Percentiles rank a stretch among this genome's conserved stretches.
Conservation (phyloP, 1,140 invertebrate genomes). For the Drosophila orosa region DNA sequence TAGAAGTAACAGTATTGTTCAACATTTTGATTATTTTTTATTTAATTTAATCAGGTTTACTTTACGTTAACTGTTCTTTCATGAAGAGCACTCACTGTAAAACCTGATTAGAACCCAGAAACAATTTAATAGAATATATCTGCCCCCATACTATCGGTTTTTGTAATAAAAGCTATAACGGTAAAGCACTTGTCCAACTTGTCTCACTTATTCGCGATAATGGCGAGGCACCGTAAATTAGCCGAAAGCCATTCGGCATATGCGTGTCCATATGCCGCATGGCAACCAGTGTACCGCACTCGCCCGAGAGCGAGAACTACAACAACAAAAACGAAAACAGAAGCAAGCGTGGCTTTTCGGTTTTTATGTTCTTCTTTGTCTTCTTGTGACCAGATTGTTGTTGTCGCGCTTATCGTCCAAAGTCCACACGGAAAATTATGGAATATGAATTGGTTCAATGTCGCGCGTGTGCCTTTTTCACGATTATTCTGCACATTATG, state of each 20-base stretch:
- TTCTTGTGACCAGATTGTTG: constrained; percentile 44
- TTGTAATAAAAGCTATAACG: constrained; percentile 15
- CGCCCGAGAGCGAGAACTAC: constrained; percentile 19
- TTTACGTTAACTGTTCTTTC: background rate
- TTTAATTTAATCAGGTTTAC: background rate
- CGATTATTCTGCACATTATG: constrained; percentile 10
- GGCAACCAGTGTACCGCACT: constrained; percentile 70
- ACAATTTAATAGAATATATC: background rate
- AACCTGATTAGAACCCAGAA: constrained; percentile 9
- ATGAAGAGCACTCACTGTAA: background rate
- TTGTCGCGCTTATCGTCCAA: constrained; percentile 74
- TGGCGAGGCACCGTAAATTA: constrained; percentile 1
- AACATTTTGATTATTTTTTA: background rate
- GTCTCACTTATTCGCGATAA: constrained; percentile 10
- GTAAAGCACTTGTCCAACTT: constrained; percentile 27
- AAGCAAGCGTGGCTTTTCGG: constrained; percentile 64
- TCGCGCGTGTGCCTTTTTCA: constrained; percentile 37
- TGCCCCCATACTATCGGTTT: background rate
- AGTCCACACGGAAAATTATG: constrained; percentile 70
- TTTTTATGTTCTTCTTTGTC: constrained; percentile 75
- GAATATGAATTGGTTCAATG: constrained; percentile 23
- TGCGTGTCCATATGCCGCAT: constrained; percentile 57
- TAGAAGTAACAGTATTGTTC: background rate
- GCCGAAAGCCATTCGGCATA: constrained; percentile 16
- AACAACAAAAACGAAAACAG: constrained; percentile 36